phyloP scores from a whole-genome alignment of 2,888 invertebrate species.

The Andrena dorsata region DNA sequence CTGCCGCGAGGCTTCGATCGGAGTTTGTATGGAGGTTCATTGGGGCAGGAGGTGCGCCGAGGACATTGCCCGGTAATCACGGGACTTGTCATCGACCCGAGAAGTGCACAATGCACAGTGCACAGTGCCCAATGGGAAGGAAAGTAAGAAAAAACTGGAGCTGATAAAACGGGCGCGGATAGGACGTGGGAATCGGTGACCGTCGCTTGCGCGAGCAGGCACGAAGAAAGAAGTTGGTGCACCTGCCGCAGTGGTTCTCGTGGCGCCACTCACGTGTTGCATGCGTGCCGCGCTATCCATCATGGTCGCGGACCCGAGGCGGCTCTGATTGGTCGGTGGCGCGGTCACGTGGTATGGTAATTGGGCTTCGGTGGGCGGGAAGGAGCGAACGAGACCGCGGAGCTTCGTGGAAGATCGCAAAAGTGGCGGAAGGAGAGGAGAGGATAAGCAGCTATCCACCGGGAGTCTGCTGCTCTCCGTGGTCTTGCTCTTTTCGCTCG shows the following conservation, averaged over 20 bases:
- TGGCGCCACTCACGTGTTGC: conserved; percentile 84
- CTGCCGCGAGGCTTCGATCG: background rate
- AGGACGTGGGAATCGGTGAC: conserved; percentile 33
- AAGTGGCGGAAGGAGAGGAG: conserved; percentile 75
- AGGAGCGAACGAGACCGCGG: conserved; percentile 78
- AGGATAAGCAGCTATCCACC: conserved; percentile 76
- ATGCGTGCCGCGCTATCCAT: conserved; percentile 86
- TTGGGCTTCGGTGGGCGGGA: conserved; percentile 87
- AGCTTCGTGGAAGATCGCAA: conserved; percentile 75
- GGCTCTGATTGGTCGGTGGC: conserved; percentile 81
- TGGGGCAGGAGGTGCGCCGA: no score
- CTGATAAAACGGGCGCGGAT: background rate
- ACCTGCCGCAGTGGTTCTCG: conserved; percentile 82
- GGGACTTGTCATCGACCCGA: background rate
- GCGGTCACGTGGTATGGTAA: conserved; percentile 89
- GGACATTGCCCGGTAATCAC: background rate
- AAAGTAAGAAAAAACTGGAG: background rate
- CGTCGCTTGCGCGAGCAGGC: conserved; percentile 38
- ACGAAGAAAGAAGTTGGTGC: conserved; percentile 78
- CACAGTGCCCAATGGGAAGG: background rate
- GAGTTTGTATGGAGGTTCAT: background rate
- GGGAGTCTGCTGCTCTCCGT: conserved; percentile 71
- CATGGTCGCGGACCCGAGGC: conserved; percentile 87
- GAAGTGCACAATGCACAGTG: background rate
- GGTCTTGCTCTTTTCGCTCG: conserved; percentile 67